Conservation (phyloP, 2,797 vertebrate genomes). For the Gorsachius magnificus region DNA sequence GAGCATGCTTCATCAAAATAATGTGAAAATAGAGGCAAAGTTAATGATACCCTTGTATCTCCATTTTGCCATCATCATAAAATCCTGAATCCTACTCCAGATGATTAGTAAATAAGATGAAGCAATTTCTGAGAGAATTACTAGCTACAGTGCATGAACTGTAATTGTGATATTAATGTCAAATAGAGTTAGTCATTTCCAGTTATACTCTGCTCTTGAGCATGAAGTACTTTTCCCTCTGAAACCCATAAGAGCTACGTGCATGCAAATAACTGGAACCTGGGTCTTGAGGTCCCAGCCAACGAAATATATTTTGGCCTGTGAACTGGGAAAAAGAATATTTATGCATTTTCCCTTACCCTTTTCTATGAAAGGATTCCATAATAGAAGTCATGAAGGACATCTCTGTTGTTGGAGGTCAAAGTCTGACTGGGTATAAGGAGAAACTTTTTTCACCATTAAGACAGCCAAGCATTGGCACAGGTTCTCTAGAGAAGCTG, state of each 20-base stretch:
- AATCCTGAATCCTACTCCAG: slow-evolving; percentile 44
- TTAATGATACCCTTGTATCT: slow-evolving; percentile 45
- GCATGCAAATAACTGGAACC: neutral
- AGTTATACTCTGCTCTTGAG: neutral
- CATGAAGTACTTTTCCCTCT: neutral
- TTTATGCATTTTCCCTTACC: neutral
- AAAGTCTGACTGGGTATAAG: neutral
- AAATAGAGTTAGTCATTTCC: slow-evolving; percentile 21
- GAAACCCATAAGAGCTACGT: neutral
- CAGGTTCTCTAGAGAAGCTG: neutral
- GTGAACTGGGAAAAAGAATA: neutral
- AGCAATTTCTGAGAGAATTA: slow-evolving; percentile 61
- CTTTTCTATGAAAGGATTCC: neutral
- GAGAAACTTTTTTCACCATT: neutral
- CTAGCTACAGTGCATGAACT: slow-evolving; percentile 43
- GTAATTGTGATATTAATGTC: slow-evolving; percentile 55
- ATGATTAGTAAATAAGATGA: slow-evolving; percentile 68
- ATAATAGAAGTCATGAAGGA: neutral
- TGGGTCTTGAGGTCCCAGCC: neutral
- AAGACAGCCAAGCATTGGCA: neutral
- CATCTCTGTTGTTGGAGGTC: neutral
- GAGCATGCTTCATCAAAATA: neutral
- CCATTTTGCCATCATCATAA: slow-evolving; percentile 50
- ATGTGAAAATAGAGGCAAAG: slow-evolving; percentile 40
- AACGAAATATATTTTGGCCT: neutral